Conservation (phyloP, 1,140 invertebrate species). For the Drosophila repleta region DNA sequence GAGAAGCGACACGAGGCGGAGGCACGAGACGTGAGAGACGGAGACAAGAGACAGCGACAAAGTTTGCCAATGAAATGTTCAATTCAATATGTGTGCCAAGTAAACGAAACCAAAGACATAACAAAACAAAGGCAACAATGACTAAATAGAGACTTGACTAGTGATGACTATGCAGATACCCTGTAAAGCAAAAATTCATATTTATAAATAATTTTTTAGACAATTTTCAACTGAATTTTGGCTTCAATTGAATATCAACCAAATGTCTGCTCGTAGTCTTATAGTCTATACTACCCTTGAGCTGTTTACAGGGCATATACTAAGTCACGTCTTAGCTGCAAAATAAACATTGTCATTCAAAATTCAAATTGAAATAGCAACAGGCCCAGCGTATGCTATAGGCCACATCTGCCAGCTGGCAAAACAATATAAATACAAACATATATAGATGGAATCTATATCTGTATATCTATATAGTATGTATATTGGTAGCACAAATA, state of each 20-base stretch:
- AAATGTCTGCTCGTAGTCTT: not conserved
- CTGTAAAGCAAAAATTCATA: not conserved
- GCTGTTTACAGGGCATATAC: conserved; percentile 20
- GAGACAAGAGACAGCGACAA: conserved; percentile 1
- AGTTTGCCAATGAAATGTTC: conserved; percentile 60
- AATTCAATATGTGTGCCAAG: conserved; percentile 65
- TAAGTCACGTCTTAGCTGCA: conserved; percentile 30
- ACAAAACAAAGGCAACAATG: conserved; percentile 7
- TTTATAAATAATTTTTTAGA: no score
- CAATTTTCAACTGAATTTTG: no score
- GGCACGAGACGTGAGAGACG: not conserved
- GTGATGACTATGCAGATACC: not conserved
- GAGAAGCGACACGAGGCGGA: not conserved
- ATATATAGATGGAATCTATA: conserved; percentile 17
- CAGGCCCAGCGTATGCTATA: conserved; percentile 33
- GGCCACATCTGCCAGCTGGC: conserved; percentile 51
- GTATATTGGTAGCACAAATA: conserved; percentile 53
- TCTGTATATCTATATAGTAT: conserved; percentile 3
- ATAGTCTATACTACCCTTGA: not conserved
- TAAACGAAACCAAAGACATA: conserved; percentile 47
- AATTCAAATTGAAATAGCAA: conserved; percentile 55
- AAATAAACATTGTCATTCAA: conserved; percentile 62
- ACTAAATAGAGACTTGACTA: not conserved
- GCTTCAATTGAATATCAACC: not conserved
- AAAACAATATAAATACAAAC: conserved; percentile 12